Evolutionary conservation across 2,797 vertebrate species (phyloP).

Genomic region (Eurystomus glaucurus): DNA sequence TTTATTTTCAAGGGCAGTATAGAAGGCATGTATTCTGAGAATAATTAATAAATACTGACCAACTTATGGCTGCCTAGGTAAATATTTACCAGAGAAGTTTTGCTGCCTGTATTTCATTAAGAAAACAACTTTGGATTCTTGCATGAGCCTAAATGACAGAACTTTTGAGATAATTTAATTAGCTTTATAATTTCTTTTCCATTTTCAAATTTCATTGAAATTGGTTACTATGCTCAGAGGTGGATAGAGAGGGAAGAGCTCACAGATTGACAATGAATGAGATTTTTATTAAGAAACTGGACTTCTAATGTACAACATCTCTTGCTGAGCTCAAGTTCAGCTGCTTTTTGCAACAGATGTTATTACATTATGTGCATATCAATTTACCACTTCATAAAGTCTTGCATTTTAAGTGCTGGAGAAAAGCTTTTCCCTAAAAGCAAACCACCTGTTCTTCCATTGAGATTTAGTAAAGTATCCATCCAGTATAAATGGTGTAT

Average conservation of each 20-base stretch:
- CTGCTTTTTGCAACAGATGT: neutral
- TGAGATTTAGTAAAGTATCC: neutral
- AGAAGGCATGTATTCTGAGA: neutral
- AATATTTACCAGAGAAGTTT: neutral
- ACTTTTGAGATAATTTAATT: neutral
- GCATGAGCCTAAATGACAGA: neutral
- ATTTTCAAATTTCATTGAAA: neutral
- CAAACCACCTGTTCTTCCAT: neutral
- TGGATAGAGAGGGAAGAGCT: neutral
- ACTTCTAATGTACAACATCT: neutral
- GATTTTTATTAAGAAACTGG: neutral
- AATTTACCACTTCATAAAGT: neutral
- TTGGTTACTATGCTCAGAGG: neutral
- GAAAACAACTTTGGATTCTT: neutral
- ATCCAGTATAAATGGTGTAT: neutral
- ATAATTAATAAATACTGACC: neutral
- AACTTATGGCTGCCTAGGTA: neutral
- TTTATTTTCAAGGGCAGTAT: neutral
- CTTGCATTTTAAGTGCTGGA: neutral
- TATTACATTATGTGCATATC: neutral
- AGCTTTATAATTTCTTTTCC: neutral
- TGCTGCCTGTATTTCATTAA: neutral
- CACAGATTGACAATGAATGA: neutral
- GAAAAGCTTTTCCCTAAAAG: neutral
- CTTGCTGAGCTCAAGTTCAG: neutral